phyloP scores from a whole-genome alignment of 1,140 invertebrate genomes.

The Nasonia longicornis region DNA sequence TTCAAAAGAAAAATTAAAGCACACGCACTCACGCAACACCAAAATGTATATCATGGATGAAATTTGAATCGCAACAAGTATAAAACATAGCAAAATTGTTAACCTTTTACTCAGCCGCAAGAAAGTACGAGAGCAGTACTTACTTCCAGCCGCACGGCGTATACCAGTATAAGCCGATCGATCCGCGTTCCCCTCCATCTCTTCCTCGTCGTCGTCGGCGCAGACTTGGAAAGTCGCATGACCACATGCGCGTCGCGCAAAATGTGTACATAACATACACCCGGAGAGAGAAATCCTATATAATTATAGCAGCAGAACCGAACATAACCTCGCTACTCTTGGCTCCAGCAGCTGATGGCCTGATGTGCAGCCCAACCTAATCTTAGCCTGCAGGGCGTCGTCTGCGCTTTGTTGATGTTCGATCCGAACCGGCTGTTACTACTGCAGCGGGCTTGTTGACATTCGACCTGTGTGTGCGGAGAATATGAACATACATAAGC shows the following conservation, averaged over 20 bases:
- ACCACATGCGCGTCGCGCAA: slow-evolving; percentile 15
- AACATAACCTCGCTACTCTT: not conserved
- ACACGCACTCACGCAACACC: not conserved
- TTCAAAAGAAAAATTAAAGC: too few species aligned
- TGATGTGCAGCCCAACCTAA: not conserved
- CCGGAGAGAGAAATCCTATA: too few species aligned
- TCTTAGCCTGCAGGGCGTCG: not conserved
- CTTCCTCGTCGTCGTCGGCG: not conserved
- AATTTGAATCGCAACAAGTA: not conserved
- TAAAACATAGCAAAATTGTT: not conserved
- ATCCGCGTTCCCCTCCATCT: slow-evolving; percentile 36
- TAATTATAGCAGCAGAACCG: too few species aligned
- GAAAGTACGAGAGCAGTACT: slow-evolving; percentile 13
- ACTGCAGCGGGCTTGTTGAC: too few species aligned
- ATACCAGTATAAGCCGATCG: slow-evolving; percentile 9
- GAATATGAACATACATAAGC: too few species aligned
- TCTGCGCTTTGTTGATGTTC: not conserved
- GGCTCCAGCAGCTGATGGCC: not conserved
- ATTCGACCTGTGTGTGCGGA: too few species aligned
- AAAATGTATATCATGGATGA: not conserved
- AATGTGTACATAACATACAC: not conserved
- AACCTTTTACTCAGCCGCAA: slow-evolving; percentile 19
- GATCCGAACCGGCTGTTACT: not conserved
- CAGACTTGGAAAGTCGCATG: slow-evolving; percentile 16
- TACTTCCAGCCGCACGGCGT: slow-evolving; percentile 23